These are phyloP conservation scores for Allygus modestus DNA, from an alignment of 2,888 invertebrate species.

Conservation along the genomic window DNA sequence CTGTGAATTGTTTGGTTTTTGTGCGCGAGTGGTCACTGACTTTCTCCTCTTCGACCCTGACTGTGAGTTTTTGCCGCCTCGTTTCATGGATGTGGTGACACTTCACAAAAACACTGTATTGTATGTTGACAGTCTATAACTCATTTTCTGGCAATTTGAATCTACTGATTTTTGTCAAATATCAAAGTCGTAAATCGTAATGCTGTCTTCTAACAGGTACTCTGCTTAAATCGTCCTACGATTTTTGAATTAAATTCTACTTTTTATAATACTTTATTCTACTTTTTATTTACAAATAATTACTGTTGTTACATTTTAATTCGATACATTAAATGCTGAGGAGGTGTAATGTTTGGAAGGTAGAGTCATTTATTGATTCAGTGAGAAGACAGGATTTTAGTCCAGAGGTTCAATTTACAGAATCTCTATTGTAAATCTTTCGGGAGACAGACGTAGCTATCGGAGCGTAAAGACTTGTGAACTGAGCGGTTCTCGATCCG, in stretches of 20 bases:
- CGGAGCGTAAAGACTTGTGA: constrained; percentile 15
- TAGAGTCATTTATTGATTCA: neutral
- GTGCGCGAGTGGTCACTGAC: constrained; percentile 40
- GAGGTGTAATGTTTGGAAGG: neutral
- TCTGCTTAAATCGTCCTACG: neutral
- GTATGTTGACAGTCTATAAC: constrained; percentile 1
- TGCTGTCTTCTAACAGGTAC: neutral
- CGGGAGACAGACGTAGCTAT: neutral
- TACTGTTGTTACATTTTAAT: no score
- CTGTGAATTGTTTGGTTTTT: constrained; percentile 50
- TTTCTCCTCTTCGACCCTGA: neutral
- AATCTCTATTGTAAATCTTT: neutral
- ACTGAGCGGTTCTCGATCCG: neutral
- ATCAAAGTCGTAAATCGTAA: neutral
- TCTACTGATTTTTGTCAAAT: neutral
- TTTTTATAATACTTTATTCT: no score
- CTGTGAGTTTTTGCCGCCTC: constrained; percentile 3
- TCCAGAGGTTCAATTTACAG: neutral
- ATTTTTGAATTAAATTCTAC: no score
- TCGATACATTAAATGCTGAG: neutral
- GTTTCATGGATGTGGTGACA: constrained; percentile 25
- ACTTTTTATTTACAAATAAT: no score
- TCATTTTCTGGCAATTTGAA: neutral
- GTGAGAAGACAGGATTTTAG: neutral
- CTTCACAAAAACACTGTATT: neutral